Percentiles rank a stretch among this genome's conserved stretches.
Conservation (phyloP, 2,888 invertebrate genomes). For the Panopea generosa region DNA sequence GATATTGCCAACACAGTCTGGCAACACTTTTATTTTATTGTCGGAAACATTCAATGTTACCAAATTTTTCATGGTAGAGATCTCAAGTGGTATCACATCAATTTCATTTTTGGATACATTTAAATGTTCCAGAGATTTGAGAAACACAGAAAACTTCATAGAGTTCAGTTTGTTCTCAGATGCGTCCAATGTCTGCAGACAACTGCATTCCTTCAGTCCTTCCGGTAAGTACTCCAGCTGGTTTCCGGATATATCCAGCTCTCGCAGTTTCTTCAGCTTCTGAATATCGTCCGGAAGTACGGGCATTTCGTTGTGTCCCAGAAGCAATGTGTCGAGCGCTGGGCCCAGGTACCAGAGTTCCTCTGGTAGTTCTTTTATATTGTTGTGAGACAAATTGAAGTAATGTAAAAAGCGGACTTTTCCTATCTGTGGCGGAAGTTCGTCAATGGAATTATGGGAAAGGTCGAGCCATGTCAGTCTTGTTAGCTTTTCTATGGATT, state of each 20-base stretch:
- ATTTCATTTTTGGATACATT: constrained; percentile 78
- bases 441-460: constrained; percentile 88
- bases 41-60: constrained; percentile 76
- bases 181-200: constrained; percentile 76
- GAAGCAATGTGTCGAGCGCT: constrained; percentile 72
- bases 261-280: constrained; percentile 75
- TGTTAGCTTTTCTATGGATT: constrained; percentile 78
- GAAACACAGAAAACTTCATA: constrained; percentile 76
- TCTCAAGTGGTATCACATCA: constrained; percentile 79
- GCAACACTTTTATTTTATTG: constrained; percentile 79
- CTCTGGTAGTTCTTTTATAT: constrained; percentile 91
- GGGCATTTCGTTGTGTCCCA: constrained; percentile 76
- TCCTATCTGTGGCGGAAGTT: constrained; percentile 82
- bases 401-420: constrained; percentile 81
- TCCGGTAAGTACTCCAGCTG: constrained; percentile 78
- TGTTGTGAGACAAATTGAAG: constrained; percentile 91
- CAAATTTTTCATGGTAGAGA: constrained; percentile 80
- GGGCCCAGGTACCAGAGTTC: constrained; percentile 86
- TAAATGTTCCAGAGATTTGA: constrained; percentile 75
- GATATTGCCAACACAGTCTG: constrained; percentile 72
- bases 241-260: constrained; percentile 76
- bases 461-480: constrained; percentile 88
- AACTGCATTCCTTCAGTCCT: constrained; percentile 75
- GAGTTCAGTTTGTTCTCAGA: constrained; percentile 81
- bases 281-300: constrained; percentile 76